phyloP scores from a whole-genome alignment of 1,140 invertebrate genomes.

The Trachymyrmex septentrionalis region DNA sequence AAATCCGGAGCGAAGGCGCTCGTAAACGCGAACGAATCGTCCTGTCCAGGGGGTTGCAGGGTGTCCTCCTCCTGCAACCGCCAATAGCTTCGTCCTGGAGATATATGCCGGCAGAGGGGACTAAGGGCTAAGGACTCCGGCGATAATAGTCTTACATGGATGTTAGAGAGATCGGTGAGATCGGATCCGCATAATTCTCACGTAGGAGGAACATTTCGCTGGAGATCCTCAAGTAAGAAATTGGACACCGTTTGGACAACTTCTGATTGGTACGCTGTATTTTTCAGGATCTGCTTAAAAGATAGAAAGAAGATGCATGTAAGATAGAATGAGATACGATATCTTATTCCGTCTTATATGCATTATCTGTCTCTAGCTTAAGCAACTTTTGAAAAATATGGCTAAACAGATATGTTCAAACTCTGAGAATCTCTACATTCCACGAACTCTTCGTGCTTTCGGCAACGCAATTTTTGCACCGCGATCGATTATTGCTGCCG shows the following conservation, averaged over 20 bases:
- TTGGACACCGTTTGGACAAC: no score
- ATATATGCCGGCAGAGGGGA: conserved; percentile 36
- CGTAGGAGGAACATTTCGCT: background rate
- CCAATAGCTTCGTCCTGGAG: conserved; percentile 31
- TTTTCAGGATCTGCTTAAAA: no score
- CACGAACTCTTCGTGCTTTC: no score
- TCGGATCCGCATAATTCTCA: conserved; percentile 27
- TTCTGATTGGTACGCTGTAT: no score
- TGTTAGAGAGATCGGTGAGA: conserved; percentile 15
- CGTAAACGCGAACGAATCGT: conserved; percentile 62
- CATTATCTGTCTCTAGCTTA: no score
- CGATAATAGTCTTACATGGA: conserved; percentile 49
- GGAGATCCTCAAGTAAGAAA: no score
- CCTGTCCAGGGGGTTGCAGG: conserved; percentile 28
- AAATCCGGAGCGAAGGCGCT: conserved; percentile 69
- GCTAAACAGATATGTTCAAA: no score
- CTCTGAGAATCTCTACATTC: no score
- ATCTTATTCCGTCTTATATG: no score
- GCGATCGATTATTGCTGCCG: background rate
- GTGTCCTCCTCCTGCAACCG: conserved; percentile 4
- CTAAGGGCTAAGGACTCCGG: background rate
- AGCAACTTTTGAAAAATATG: no score
- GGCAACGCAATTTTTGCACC: background rate
- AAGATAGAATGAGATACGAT: no score
- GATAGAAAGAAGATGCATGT: no score